A percentile compares a stretch with the other conserved stretches of the same genome.
Evolutionary conservation across 1,140 invertebrate species (phyloP).

Genomic region (Ctenoplectra terminalis): DNA sequence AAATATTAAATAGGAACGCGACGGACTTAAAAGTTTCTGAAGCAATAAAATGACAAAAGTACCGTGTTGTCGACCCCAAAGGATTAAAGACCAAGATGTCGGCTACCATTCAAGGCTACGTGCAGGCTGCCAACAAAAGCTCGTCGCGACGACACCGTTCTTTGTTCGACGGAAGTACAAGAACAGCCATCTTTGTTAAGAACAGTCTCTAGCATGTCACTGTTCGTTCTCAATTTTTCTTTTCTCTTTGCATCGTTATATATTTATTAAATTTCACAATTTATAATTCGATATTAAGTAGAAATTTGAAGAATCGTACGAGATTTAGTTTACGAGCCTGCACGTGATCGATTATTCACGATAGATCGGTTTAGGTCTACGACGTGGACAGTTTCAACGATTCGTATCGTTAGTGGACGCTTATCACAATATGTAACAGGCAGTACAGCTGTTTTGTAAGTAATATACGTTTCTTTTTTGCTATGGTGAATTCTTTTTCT

Average conservation of each 20-base stretch:
- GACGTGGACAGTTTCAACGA: neutral
- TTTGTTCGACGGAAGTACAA: neutral
- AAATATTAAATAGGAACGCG: neutral
- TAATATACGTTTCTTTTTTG: neutral
- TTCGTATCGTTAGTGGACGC: neutral
- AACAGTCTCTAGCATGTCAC: neutral
- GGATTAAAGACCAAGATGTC: neutral
- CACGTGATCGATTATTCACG: neutral
- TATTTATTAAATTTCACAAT: too few relatives aligned
- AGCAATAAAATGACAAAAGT: neutral
- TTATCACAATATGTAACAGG: constrained; percentile 9
- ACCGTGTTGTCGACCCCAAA: neutral
- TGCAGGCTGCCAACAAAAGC: constrained; percentile 10
- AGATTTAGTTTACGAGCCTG: neutral
- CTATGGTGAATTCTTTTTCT: neutral
- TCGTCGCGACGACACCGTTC: neutral
- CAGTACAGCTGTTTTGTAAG: neutral
- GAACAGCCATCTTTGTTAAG: neutral
- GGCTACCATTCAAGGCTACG: neutral
- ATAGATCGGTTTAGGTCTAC: neutral
- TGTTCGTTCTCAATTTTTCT: neutral
- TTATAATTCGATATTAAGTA: too few relatives aligned
- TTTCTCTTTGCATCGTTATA: too few relatives aligned
- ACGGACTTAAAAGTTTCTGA: neutral
- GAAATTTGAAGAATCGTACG: neutral